Evolutionary conservation across 2,888 invertebrate species (phyloP), one percentile per base, ranked within the genome.

Genomic region (Drosophila rellima): DNA sequence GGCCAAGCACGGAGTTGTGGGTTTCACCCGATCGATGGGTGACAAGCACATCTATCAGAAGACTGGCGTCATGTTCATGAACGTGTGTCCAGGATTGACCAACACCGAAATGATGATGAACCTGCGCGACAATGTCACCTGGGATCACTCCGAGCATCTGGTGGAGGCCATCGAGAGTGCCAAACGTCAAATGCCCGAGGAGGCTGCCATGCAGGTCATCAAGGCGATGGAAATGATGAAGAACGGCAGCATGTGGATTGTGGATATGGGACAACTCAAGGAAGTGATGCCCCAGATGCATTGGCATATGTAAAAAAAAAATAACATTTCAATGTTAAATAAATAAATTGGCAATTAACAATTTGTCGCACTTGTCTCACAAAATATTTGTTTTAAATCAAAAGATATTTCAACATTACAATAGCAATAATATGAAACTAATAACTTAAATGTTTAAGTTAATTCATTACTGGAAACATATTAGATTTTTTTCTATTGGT

Each of bases 1-100:
- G 4, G 91, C 92, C 55, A 92, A 92, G 51, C 92, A 92, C 48
- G 92, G 92, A 61, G 89, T 92, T 7, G 60, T 92, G 5, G 92
- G 92, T 42, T 92, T 92, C 65, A 92, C 92, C 3, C 90, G 91
- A 15, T 91, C 91, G 2, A 85, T 92, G 80, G 91, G 80, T 3
- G 84, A 90, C 31, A 82, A 89, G 42, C 75, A 71, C 7, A 88
- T 88, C 39, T 84, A 85, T 20, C 77, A 85, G 47, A 90, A 86
- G 62, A 91, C 91, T 7, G 92, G 91, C 4, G 89, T 92, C 3
- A 84, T 86, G 68, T 91, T 91, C 50, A 80, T 92, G 72, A 77
- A 82, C 57, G 80, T 91, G 54, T 90, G 91, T 50, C 92, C 92
- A 0, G 92, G 92, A 3, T 74, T 92, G 1, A 92, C 92, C 33